These are phyloP conservation scores for Mycogona germanica DNA, from an alignment of 2,888 invertebrate genomes.

Conservation along the genomic window DNA sequence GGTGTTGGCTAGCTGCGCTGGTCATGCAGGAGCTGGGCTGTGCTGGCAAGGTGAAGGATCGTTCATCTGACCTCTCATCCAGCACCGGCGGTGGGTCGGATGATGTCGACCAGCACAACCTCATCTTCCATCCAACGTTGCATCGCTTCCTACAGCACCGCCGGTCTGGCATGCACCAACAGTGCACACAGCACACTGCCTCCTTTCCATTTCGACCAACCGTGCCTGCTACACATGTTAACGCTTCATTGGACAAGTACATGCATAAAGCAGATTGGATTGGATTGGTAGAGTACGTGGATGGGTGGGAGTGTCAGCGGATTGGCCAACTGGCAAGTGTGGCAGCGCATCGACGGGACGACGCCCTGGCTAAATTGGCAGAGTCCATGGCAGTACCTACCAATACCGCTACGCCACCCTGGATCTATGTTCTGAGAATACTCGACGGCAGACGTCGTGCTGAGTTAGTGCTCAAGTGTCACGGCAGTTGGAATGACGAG, in stretches of 20 bases:
- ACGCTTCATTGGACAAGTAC: neutral
- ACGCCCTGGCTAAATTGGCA: no score
- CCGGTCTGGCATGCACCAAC: no score
- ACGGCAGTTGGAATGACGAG: conserved; percentile 4
- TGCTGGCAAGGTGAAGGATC: no score
- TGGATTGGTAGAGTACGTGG: neutral
- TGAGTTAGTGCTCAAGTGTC: neutral
- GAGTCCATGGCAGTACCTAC: neutral
- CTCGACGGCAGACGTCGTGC: neutral
- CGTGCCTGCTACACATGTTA: neutral
- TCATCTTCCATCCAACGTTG: conserved; percentile 1
- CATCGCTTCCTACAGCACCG: neutral
- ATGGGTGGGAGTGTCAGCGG: conserved; percentile 6
- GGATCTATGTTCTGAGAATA: conserved; percentile 4
- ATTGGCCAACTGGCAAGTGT: neutral
- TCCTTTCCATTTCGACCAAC: no score
- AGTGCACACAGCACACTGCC: no score
- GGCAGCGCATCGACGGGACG: no score
- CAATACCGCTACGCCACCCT: neutral
- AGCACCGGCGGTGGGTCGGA: neutral
- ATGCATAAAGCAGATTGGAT: neutral
- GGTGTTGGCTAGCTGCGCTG: conserved; percentile 13
- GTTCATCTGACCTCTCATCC: no score
- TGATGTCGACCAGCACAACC: neutral
- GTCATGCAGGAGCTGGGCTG: conserved; percentile 8